phyloP scores from a whole-genome alignment of 2,888 invertebrate genomes.

The Entomobrya proxima region DNA sequence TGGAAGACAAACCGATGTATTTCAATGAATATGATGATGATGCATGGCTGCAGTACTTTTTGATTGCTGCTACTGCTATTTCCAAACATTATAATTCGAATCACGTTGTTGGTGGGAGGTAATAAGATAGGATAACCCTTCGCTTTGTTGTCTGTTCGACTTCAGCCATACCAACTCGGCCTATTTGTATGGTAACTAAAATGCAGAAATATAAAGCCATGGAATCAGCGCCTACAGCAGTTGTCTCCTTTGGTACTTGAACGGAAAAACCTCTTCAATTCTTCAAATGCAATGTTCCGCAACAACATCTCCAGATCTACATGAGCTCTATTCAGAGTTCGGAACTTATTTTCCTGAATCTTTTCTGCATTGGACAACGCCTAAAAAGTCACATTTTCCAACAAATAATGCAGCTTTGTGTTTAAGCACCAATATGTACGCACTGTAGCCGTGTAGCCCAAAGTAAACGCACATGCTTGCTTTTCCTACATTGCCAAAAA shows the following conservation, averaged over 20 bases:
- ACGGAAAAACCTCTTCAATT: background rate
- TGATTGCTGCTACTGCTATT: conserved; percentile 73
- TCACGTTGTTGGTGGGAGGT: conserved; percentile 75
- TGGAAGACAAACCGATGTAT: conserved; percentile 9
- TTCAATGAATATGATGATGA: conserved; percentile 50
- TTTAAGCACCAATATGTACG: too few relatives aligned
- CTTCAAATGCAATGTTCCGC: conserved; percentile 23
- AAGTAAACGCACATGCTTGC: too few relatives aligned
- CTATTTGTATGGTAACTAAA: background rate
- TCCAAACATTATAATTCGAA: conserved; percentile 73
- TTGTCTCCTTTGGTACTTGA: conserved; percentile 19
- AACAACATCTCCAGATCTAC: background rate
- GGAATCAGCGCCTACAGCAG: background rate
- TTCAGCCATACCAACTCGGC: conserved; percentile 36
- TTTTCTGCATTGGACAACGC: too few relatives aligned
- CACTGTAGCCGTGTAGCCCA: too few relatives aligned
- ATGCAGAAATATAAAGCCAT: background rate
- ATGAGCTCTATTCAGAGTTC: background rate
- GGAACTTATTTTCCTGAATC: background rate
- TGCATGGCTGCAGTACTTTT: conserved; percentile 71
- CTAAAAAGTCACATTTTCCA: too few relatives aligned
- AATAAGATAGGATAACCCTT: conserved; percentile 74
- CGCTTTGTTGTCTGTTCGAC: conserved; percentile 52
- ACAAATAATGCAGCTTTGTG: too few relatives aligned
- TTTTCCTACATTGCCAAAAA: too few relatives aligned